Conservation (phyloP, 64 coral and sea anemone species). For the Actinia tenebrosa region DNA sequence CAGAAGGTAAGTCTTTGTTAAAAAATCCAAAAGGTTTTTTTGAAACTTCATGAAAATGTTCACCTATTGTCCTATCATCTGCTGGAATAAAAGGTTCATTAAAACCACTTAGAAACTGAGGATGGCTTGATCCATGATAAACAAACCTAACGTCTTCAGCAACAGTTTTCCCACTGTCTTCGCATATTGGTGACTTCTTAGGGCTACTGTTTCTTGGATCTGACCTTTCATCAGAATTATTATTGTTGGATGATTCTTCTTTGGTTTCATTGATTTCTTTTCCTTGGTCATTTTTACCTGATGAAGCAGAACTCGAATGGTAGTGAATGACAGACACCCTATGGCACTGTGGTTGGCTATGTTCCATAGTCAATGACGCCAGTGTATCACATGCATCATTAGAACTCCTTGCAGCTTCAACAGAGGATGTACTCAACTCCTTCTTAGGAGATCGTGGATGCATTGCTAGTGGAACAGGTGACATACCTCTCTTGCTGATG, state of each 20-base stretch:
- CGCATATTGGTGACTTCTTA: background rate
- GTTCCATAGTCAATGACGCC: background rate
- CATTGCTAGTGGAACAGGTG: background rate
- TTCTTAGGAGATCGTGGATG: background rate
- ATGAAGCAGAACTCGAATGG: constrained; percentile 36
- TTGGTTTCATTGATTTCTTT: background rate
- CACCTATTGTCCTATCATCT: constrained; percentile 5
- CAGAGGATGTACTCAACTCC: background rate
- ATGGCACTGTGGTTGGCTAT: constrained; percentile 28
- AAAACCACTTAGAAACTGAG: constrained; percentile 12
- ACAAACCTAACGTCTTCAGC: background rate
- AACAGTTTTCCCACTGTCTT: background rate
- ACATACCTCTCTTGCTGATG: background rate
- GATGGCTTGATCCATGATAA: background rate
- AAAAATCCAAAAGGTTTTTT: background rate
- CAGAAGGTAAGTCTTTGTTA: background rate
- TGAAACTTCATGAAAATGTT: background rate
- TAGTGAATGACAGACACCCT: constrained; percentile 85
- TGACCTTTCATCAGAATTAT: background rate
- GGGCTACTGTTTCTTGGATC: background rate
- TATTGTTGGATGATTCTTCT: background rate
- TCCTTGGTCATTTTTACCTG: background rate
- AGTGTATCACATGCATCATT: background rate
- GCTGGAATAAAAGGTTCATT: constrained; percentile 18
- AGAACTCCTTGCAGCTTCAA: background rate